Evolutionary conservation across 1,140 invertebrate species (phyloP).

Genomic region (Bemisia tabaci): DNA sequence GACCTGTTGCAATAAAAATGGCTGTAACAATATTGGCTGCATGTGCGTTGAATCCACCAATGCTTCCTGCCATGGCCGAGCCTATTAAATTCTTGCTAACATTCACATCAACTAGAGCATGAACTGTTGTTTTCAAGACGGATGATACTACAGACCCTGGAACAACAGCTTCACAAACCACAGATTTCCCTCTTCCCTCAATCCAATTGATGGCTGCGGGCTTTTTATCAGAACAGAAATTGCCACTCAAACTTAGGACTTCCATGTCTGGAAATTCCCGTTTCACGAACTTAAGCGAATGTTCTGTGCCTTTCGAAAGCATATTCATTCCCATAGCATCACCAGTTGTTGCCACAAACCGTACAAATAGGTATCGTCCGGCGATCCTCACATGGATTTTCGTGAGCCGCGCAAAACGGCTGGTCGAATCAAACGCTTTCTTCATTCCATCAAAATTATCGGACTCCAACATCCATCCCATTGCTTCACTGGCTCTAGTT

Average conservation of each 20-base stretch:
- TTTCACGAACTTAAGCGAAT: conserved; percentile 58
- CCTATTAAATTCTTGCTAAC: conserved; percentile 91
- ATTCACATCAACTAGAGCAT: conserved; percentile 77
- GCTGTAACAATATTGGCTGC: conserved; percentile 98
- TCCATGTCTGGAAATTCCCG: conserved; percentile 75
- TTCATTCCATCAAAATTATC: conserved; percentile 75
- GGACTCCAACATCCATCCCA: conserved; percentile 67
- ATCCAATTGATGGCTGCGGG: conserved; percentile 97
- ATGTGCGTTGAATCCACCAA: conserved; percentile 93
- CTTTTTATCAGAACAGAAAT: conserved; percentile 98
- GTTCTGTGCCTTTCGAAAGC: conserved; percentile 92
- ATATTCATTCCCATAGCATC: conserved; percentile 99
- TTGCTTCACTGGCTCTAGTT: conserved; percentile 44
- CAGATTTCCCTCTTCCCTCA: conserved; percentile 91
- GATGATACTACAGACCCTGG: conserved; percentile 53
- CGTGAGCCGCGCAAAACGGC: conserved; percentile 68
- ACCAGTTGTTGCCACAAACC: conserved; percentile 89
- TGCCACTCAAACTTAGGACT: conserved; percentile 87
- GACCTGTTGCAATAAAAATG: conserved; percentile 94
- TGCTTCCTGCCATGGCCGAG: conserved; percentile 85
- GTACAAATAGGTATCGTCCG: conserved; percentile 74
- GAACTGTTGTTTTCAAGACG: conserved; percentile 78
- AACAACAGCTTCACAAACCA: conserved; percentile 85
- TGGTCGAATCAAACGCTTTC: conserved; percentile 77
- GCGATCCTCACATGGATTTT: conserved; percentile 69